Conservation (phyloP, 2,888 invertebrate genomes). For the Antheraea yamamai region DNA sequence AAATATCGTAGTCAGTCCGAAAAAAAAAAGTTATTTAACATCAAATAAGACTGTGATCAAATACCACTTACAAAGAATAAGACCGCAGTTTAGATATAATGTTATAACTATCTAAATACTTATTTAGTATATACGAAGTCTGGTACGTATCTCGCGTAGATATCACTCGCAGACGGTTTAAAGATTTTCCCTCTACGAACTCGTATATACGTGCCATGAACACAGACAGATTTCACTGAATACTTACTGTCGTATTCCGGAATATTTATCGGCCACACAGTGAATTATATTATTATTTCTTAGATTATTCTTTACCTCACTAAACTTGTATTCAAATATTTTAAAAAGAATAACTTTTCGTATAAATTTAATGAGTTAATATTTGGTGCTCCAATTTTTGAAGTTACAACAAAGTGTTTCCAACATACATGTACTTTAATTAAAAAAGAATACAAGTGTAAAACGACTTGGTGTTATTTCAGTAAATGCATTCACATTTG, state of each 20-base stretch:
- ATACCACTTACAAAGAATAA: too few relatives aligned
- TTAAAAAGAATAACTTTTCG: background rate
- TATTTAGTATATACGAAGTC: background rate
- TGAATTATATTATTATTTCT: background rate
- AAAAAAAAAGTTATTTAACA: too few relatives aligned
- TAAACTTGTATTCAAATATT: background rate
- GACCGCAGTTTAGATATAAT: too few relatives aligned
- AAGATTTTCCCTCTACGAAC: conserved; percentile 7
- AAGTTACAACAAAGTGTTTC: background rate
- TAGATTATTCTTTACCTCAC: background rate
- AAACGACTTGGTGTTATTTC: conserved; percentile 62
- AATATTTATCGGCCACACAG: background rate
- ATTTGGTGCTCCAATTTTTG: background rate
- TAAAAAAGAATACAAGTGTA: background rate
- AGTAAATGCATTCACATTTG: conserved; percentile 71
- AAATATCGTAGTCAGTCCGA: too few relatives aligned
- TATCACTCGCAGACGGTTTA: background rate
- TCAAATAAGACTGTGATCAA: too few relatives aligned
- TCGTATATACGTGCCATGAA: background rate
- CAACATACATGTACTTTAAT: background rate
- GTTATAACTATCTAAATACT: background rate
- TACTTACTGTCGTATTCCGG: background rate
- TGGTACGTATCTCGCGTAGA: background rate
- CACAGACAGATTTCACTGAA: background rate
- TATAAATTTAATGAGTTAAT: background rate